Conservation (phyloP, 2,888 invertebrate genomes). For the Cylloceria caligata region DNA sequence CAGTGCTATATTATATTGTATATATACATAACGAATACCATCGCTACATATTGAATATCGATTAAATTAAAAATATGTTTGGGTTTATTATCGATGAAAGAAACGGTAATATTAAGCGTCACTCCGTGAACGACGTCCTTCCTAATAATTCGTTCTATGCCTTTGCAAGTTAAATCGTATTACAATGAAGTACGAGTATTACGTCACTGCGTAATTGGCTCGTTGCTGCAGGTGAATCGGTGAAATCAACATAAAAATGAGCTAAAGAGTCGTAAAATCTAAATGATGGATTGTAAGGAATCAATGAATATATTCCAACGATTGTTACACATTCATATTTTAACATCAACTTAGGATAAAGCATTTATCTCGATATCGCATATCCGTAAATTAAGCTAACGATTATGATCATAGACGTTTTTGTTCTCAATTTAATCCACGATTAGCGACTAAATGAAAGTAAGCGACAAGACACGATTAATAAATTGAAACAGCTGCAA, state of each 20-base stretch:
- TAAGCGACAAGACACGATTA: neutral
- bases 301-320: neutral
- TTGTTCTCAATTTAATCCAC: slow-evolving; percentile 23
- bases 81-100: slow-evolving; percentile 69
- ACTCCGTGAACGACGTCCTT: slow-evolving; percentile 76
- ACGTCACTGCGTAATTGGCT: slow-evolving; percentile 62
- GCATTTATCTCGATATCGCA: slow-evolving; percentile 5
- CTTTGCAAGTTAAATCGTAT: slow-evolving; percentile 72
- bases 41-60: slow-evolving; percentile 79
- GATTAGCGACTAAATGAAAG: slow-evolving; percentile 12
- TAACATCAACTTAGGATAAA: slow-evolving; percentile 58
- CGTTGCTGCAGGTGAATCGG: slow-evolving; percentile 36
- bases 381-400: slow-evolving; percentile 38
- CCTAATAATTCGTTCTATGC: slow-evolving; percentile 78
- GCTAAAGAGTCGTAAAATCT: neutral
- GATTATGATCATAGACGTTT: slow-evolving; percentile 44
- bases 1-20: slow-evolving; percentile 81
- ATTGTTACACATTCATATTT: slow-evolving; percentile 18
- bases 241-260: neutral
- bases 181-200: slow-evolving; percentile 67
- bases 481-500: slow-evolving; percentile 24
- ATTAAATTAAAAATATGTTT: slow-evolving; percentile 75
- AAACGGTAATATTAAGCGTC: slow-evolving; percentile 67
- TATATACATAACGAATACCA: slow-evolving; percentile 76
- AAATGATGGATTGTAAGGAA: neutral